phyloP scores from a whole-genome alignment of 2,113 vertebrate genomes.

The Elaphurus davidianus region DNA sequence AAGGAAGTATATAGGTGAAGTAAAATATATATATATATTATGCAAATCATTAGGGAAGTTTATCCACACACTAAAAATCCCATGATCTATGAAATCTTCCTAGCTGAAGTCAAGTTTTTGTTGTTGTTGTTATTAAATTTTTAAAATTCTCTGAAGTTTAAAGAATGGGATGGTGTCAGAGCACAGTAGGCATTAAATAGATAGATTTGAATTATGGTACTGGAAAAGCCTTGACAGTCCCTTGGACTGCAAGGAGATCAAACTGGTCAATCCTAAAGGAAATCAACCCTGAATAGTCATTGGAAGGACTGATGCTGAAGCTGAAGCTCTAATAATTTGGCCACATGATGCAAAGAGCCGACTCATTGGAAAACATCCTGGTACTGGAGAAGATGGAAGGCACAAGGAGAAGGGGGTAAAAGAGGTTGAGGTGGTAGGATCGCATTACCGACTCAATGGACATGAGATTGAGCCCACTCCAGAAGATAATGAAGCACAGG shows the following conservation, averaged over 20 bases:
- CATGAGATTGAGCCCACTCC: neutral
- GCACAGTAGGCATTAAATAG: neutral
- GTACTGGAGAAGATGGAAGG: neutral
- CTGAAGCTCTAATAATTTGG: neutral
- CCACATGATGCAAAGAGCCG: neutral
- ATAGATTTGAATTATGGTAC: neutral
- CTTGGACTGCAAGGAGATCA: neutral
- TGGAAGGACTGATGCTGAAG: neutral
- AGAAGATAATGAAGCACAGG: neutral
- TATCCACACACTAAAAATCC: neutral
- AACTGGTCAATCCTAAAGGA: neutral
- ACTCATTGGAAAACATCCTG: neutral
- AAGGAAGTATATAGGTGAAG: neutral
- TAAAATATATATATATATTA: neutral
- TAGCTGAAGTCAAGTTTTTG: neutral
- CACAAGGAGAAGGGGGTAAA: neutral
- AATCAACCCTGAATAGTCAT: neutral
- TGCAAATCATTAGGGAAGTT: neutral
- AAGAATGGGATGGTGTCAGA: neutral
- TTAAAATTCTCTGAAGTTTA: neutral
- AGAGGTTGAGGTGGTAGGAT: neutral
- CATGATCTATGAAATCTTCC: neutral
- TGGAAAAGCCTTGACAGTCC: neutral
- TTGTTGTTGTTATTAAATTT: neutral
- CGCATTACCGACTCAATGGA: neutral